These are phyloP conservation scores for Scylla paramamosain DNA, from an alignment of 1,140 invertebrate species.

Conservation along the genomic window DNA sequence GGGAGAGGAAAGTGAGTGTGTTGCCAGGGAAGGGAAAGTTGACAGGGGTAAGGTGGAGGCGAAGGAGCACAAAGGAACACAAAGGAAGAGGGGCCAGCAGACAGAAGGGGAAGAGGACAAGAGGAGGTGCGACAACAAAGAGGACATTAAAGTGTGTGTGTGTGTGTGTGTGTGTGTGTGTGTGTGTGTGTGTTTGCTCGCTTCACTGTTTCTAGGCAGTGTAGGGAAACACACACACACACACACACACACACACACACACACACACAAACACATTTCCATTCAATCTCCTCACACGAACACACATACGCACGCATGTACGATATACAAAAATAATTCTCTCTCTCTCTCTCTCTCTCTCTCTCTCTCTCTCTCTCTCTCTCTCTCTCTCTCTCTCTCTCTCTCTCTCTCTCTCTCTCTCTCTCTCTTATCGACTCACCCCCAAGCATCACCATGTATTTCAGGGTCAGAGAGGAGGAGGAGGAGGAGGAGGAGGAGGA, in stretches of 20 bases:
- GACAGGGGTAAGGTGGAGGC: too few species aligned
- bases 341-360: not conserved
- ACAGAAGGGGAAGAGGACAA: too few species aligned
- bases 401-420: not conserved
- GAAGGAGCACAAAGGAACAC: not conserved
- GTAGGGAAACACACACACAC: not conserved
- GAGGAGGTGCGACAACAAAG: too few species aligned
- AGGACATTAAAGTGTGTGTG: too few species aligned
- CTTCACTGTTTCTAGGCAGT: too few species aligned
- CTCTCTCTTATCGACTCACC: not conserved
- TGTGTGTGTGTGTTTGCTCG: too few species aligned
- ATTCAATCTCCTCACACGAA: not conserved
- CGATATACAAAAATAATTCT: not conserved
- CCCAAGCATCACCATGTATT: not conserved
- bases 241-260: conserved; percentile 20
- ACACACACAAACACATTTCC: not conserved
- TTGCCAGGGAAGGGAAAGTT: not conserved
- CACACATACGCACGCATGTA: not conserved
- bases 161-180: too few species aligned
- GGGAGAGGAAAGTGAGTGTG: not conserved
- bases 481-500: not conserved
- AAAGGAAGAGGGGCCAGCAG: not conserved
- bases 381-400: not conserved
- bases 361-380: not conserved
- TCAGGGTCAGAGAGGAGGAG: not conserved